These are phyloP conservation scores for Pseudomyrmex flavicornis DNA, from an alignment of 1,140 invertebrate genomes.

Conservation along the genomic window DNA sequence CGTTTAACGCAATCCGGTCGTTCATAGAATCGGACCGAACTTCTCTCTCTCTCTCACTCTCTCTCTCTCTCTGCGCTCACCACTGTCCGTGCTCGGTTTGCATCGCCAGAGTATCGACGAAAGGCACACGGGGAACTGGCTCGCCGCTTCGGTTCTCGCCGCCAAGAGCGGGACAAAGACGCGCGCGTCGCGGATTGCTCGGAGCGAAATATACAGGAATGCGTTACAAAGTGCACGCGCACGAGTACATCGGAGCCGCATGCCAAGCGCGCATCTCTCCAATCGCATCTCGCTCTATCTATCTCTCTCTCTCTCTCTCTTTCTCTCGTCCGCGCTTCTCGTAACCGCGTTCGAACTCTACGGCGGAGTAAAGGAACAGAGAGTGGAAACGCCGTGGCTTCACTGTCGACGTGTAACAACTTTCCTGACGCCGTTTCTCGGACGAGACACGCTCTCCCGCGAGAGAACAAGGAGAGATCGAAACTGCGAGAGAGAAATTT, in stretches of 20 bases:
- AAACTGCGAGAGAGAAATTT: not conserved
- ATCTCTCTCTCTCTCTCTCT: too few relatives aligned
- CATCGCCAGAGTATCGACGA: slow-evolving; percentile 8
- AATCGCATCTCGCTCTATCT: slow-evolving; percentile 34
- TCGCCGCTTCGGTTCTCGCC: not conserved
- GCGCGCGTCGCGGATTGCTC: slow-evolving; percentile 51
- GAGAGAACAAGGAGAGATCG: not conserved
- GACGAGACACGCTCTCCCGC: not conserved
- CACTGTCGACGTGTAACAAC: slow-evolving; percentile 12
- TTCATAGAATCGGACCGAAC: slow-evolving; percentile 21
- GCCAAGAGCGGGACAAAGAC: slow-evolving; percentile 45
- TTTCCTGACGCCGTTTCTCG: slow-evolving; percentile 33
- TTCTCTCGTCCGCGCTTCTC: not conserved
- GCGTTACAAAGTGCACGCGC: slow-evolving; percentile 56
- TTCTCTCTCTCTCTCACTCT: not conserved
- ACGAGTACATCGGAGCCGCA: slow-evolving; percentile 8
- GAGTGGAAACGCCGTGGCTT: slow-evolving; percentile 10
- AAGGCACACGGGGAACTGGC: not conserved
- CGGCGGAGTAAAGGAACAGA: not conserved
- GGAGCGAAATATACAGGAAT: slow-evolving; percentile 56
- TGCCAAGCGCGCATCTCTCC: slow-evolving; percentile 51
- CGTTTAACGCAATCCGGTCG: slow-evolving; percentile 27
- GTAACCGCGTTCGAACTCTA: slow-evolving; percentile 35
- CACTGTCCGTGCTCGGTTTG: slow-evolving; percentile 18
- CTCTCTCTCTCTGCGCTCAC: not conserved